Percentiles rank a stretch among this genome's conserved stretches.
Conservation (phyloP, 2,888 invertebrate species). For the Idaea aversata region DNA sequence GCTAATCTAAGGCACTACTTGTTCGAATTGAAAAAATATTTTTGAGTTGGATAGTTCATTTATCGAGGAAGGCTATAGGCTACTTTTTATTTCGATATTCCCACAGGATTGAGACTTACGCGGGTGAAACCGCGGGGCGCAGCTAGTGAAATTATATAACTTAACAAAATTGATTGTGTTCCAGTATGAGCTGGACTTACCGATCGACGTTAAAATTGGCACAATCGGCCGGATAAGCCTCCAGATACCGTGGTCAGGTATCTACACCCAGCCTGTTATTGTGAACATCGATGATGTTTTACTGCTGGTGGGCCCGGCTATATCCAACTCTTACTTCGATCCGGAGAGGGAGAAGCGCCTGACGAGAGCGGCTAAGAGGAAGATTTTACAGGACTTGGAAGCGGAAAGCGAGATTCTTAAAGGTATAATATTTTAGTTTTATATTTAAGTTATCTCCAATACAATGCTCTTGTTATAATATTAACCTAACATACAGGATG, state of each 20-base stretch:
- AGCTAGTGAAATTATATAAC: background rate
- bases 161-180: slow-evolving; percentile 37
- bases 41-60: too few species aligned
- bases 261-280: slow-evolving; percentile 87
- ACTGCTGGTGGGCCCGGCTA: slow-evolving; percentile 87
- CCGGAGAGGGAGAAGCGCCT: slow-evolving; percentile 86
- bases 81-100: too few species aligned
- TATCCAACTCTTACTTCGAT: slow-evolving; percentile 84
- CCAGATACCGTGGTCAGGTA: slow-evolving; percentile 89
- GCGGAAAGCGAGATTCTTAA: slow-evolving; percentile 80
- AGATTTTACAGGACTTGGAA: slow-evolving; percentile 84
- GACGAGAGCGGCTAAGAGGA: slow-evolving; percentile 85
- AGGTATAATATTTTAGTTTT: slow-evolving; percentile 29
- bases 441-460: too few species aligned
- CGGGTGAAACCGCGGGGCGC: too few species aligned
- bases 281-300: slow-evolving; percentile 88
- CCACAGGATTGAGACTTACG: too few species aligned
- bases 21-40: too few species aligned
- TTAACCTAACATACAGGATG: too few species aligned
- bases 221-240: slow-evolving; percentile 87
- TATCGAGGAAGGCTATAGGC: too few species aligned
- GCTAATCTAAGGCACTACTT: too few species aligned
- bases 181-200: slow-evolving; percentile 89
- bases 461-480: too few species aligned
- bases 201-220: slow-evolving; percentile 90